Base-by-base conservation (phyloP, 2,797 vertebrate species). In the Phoebastria nigripes region DNA sequence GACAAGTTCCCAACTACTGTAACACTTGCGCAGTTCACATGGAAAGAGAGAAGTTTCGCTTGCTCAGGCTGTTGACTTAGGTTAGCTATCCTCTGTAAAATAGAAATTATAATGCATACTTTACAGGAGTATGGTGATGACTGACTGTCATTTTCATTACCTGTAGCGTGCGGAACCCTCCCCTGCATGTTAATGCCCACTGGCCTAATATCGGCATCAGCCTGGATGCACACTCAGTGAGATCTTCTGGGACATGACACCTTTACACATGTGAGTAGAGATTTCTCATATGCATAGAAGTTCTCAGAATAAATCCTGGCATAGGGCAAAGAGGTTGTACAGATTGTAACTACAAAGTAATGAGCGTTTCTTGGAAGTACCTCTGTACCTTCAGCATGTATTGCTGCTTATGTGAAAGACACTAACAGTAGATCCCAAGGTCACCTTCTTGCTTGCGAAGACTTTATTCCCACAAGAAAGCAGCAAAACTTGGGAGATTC, bases 1-100 rank as follows among this genome's bases (percentile, higher is more conserved):
- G 51, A 82, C 89, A 77, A 81, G 46, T 78, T 94, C 90, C 94
- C 88, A 96, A 82, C 97, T 89, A 92, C 97, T 37, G 78, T 72
- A 73, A 52, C 52, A 42, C 26, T 82, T 49, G n/a, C 41, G 56
- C 51, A 39, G 55, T 56, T 85, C 33, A 58, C 51, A 42, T 9
- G 24, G 35, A 86, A 87, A 83, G 47, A 37, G 14, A 66, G 28
- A 80, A 47, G 33, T 47, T 90, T 62, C 3, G 0, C 70, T 81
- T 84, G 49, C 79, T 83, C 65, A 56, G 31, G 11, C 21, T 55
- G 12, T 29, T 37, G 51, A 29, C 16, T 90, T 42, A 6, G 31
- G 21, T 74, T 54, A 39, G 33, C 21, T 78, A 71, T 58, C 42
- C 67, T 33, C 28, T 79, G 21, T 51, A 37, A 89, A 85, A 47